Conservation (phyloP, 2,888 invertebrate genomes). For the Miltochrista miniata region DNA sequence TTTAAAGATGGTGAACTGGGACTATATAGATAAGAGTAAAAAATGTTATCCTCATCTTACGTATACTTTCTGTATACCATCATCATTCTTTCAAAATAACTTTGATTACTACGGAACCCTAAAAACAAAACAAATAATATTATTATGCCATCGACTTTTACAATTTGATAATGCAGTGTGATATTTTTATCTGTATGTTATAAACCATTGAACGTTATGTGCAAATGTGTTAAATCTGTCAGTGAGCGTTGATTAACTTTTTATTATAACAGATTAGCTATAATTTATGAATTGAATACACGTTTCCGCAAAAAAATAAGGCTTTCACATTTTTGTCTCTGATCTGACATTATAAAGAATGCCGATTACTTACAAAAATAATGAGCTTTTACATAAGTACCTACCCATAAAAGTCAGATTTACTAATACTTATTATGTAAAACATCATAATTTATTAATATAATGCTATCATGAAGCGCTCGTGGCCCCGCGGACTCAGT, state of each 20-base stretch:
- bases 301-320: background rate
- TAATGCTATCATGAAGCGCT: no score
- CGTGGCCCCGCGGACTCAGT: no score
- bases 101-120: background rate
- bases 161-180: background rate
- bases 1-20: no score
- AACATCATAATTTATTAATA: no score
- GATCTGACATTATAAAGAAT: background rate
- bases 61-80: no score
- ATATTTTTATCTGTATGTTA: background rate
- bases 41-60: no score
- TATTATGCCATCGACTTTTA: background rate
- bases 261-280: background rate
- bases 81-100: background rate
- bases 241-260: background rate
- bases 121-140: background rate
- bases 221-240: constrained; percentile 5
- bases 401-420: no score
- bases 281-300: background rate
- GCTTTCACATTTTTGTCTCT: background rate
- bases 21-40: no score
- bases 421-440: no score
- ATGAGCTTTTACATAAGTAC: no score
- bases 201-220: constrained; percentile 1
- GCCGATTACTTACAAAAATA: no score